Evolutionary conservation across 2,797 vertebrate genomes (phyloP), one percentile per base, ranked within the genome.

Genomic region (Sarcophilus harrisii): DNA sequence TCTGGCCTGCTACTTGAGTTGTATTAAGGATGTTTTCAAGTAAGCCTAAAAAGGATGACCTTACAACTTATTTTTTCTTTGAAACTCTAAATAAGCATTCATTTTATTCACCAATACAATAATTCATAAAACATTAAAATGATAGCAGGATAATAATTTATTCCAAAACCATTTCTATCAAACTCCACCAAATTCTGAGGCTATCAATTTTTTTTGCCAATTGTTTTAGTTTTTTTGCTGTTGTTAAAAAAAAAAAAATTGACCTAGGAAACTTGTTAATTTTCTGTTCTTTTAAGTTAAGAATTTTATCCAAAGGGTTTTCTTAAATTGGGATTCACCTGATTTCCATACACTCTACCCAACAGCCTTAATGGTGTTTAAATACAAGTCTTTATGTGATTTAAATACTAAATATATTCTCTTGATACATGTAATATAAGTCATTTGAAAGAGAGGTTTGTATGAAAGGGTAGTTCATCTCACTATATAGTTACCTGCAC

Each of bases 321-420:
- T 18, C 52, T 55, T 90, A 91, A 91, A 60, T 94, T 91, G 93
- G 52, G 93, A 73, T 91, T 93, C 57, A 91, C 32, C 29, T 87
- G 38, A 92, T 92, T 94, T 87, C 38, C 38, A 45, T 87, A 87
- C 21, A 81, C 73, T 91, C 30, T 58, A 92, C 38, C 59, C 14
- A 57, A 52, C 90, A 92, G 58, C 12, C 49, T 94, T 93, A 57
- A 57, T 58, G 9, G 59, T 6, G n/a, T 52, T 60, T 92, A 57
- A 58, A 62, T 30, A 27, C 49, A 90, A 16, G 10, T 93, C 94
- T 92, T 92, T 93, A 73, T 59, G 27, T 29, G 32, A 57, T 92
- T 55, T 13, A 8, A 30, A 0, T 38, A 73, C 6, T 60, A 18
- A 0, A 30, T 57, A 45, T 45, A 45, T 32, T 62, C 90, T 14